These are phyloP conservation scores for Lampris megalopsis DNA, from an alignment of 2,113 vertebrate genomes.

Conservation along the genomic window DNA sequence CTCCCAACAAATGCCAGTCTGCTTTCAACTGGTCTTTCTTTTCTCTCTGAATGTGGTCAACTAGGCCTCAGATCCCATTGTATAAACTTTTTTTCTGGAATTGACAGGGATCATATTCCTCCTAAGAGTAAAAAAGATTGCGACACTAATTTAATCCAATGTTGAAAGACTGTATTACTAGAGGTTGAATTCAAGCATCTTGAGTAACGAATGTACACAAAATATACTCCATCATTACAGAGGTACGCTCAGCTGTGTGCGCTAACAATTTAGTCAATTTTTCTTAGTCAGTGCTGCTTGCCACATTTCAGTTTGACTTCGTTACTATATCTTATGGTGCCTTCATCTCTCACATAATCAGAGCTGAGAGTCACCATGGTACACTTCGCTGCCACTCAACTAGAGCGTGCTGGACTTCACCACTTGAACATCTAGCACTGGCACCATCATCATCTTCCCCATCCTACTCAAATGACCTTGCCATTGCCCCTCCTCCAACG, in stretches of 20 bases:
- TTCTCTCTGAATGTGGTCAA: no score
- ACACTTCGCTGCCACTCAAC: slow-evolving; percentile 45
- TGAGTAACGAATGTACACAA: no score
- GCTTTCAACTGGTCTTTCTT: background rate
- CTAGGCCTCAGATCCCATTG: no score
- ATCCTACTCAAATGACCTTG: slow-evolving; percentile 71
- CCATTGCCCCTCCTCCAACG: slow-evolving; percentile 45
- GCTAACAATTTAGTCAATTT: background rate
- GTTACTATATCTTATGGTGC: background rate
- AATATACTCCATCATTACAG: no score
- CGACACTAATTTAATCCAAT: no score
- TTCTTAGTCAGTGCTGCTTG: slow-evolving; percentile 18
- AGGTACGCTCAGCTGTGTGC: background rate
- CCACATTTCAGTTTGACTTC: slow-evolving; percentile 1
- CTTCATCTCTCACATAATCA: slow-evolving; percentile 27
- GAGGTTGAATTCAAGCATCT: no score
- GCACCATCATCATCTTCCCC: slow-evolving; percentile 61
- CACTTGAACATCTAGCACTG: slow-evolving; percentile 53
- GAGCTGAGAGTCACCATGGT: slow-evolving; percentile 51
- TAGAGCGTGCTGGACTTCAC: slow-evolving; percentile 45
- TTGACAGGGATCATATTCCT: no score
- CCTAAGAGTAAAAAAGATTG: no score
- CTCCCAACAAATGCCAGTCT: background rate
- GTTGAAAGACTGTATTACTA: no score
- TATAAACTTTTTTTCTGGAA: no score